Conservation (phyloP, 1,140 invertebrate species). For the Drosophila orena region DNA sequence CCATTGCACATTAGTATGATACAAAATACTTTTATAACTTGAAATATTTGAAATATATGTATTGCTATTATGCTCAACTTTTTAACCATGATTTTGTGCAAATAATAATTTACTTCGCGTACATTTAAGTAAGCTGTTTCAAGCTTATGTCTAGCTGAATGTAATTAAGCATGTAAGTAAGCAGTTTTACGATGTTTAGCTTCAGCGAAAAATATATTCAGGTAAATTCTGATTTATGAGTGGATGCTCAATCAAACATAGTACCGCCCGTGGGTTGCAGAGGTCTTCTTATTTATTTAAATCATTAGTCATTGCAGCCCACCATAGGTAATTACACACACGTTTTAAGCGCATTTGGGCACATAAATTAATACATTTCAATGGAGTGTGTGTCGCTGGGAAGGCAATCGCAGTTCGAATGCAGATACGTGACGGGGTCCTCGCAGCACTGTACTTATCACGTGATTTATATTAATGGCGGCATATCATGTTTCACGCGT, state of each 20-base stretch:
- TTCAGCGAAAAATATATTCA: no score
- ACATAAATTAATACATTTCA: constrained; percentile 18
- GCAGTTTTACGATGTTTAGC: no score
- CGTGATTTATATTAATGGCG: constrained; percentile 84
- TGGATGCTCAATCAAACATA: background rate
- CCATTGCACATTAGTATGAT: no score
- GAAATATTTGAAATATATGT: no score
- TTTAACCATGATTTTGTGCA: no score
- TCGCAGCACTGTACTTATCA: constrained; percentile 69
- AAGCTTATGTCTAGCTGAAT: no score
- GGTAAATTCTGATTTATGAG: background rate
- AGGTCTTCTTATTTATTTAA: background rate
- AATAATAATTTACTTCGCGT: no score
- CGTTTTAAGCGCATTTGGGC: background rate
- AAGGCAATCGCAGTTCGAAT: constrained; percentile 13
- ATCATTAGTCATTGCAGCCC: constrained; percentile 6
- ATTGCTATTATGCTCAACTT: no score
- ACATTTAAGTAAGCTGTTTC: no score
- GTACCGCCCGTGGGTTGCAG: background rate
- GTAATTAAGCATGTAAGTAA: no score
- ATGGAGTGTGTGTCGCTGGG: constrained; percentile 21
- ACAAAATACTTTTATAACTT: no score
- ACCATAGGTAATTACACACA: constrained; percentile 5
- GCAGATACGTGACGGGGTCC: constrained; percentile 42
- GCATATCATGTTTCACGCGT: constrained; percentile 85